These are phyloP conservation scores for Andrena chrysosceles DNA, from an alignment of 2,888 invertebrate species.

Conservation along the genomic window DNA sequence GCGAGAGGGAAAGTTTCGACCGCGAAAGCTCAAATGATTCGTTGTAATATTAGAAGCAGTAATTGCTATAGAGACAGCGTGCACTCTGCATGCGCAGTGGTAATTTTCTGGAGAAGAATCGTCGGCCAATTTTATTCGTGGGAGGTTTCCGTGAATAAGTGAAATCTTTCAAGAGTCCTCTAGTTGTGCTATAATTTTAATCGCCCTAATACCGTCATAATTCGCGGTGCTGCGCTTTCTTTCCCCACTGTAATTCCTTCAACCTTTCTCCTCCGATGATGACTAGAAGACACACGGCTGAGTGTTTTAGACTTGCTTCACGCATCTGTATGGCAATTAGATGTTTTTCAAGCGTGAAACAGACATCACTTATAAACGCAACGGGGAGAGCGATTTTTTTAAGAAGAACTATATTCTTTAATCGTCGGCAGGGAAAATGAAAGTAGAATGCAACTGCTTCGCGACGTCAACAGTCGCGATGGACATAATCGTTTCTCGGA, in stretches of 20 bases:
- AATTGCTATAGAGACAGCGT: not conserved
- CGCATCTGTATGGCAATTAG: not conserved
- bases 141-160: conserved; percentile 12
- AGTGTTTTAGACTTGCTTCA: not conserved
- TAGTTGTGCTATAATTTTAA: conserved; percentile 17
- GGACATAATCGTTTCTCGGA: too few relatives aligned
- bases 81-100: not conserved
- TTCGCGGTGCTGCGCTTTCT: conserved; percentile 43
- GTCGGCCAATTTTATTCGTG: not conserved
- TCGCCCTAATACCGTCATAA: conserved; percentile 31
- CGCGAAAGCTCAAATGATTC: not conserved
- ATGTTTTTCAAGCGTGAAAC: not conserved
- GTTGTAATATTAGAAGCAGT: not conserved
- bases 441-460: too few relatives aligned
- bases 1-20: conserved; percentile 8
- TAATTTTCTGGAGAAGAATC: not conserved
- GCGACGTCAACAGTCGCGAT: too few relatives aligned
- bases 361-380: too few relatives aligned
- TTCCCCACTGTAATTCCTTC: conserved; percentile 9
- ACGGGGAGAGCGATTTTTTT: too few relatives aligned
- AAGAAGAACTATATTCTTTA: too few relatives aligned
- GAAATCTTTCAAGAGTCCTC: conserved; percentile 18
- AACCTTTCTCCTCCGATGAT: conserved; percentile 36
- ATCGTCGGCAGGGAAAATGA: too few relatives aligned
- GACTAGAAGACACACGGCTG: not conserved